Evolutionary conservation across 2,113 vertebrate genomes (phyloP).

Genomic region (Sceloporus tristichus): DNA sequence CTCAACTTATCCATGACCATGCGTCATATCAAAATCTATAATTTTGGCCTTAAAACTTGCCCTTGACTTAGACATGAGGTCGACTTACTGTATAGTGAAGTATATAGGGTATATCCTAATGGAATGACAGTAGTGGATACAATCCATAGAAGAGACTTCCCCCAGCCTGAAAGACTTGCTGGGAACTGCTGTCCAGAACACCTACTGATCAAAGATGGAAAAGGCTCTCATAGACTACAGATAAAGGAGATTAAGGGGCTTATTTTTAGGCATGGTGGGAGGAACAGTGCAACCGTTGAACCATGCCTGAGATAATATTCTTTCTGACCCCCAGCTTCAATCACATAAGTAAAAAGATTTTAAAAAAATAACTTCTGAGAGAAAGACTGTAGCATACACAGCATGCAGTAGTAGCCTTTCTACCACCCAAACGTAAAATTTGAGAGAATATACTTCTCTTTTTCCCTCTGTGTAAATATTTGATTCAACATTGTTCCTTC

Average conservation of each 20-base stretch:
- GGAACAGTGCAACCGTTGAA: neutral
- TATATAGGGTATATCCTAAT: neutral
- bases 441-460: slow-evolving; percentile 27
- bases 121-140: neutral
- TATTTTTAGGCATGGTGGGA: neutral
- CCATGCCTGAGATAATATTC: neutral
- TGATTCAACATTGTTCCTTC: slow-evolving; percentile 69
- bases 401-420: neutral
- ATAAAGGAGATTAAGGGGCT: neutral
- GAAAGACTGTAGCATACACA: neutral
- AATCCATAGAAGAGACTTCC: neutral
- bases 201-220: too few species aligned
- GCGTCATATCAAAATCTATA: too few species aligned
- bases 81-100: too few species aligned
- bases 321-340: neutral
- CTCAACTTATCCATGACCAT: too few species aligned
- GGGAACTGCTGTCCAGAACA: too few species aligned
- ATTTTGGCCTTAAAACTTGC: too few species aligned
- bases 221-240: neutral
- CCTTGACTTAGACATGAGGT: too few species aligned
- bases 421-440: slow-evolving; percentile 23
- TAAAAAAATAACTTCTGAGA: neutral
- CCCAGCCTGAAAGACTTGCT: too few species aligned
- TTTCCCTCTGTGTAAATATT: slow-evolving; percentile 63
- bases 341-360: neutral